These are phyloP conservation scores for Drusus annulatus DNA, from an alignment of 1,140 invertebrate genomes.

Conservation along the genomic window DNA sequence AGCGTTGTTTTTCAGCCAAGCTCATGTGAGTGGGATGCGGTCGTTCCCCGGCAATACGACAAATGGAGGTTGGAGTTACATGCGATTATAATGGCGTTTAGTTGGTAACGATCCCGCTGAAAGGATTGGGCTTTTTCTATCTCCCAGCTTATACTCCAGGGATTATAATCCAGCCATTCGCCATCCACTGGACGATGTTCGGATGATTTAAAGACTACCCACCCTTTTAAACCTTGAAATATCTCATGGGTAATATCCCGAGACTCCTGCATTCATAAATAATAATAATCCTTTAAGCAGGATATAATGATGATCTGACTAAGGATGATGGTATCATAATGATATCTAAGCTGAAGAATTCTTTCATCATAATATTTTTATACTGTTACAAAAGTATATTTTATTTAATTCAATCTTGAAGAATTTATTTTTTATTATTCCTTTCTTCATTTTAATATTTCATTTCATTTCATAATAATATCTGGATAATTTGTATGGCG, in stretches of 20 bases:
- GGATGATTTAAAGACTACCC: slow-evolving; percentile 35
- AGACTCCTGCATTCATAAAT: slow-evolving; percentile 15
- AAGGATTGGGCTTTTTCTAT: slow-evolving; percentile 42
- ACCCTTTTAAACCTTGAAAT: slow-evolving; percentile 25
- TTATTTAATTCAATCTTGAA: too few species aligned
- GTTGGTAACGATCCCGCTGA: slow-evolving; percentile 53
- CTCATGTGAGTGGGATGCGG: neutral
- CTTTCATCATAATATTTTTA: too few species aligned
- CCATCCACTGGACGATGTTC: slow-evolving; percentile 15
- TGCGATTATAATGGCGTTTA: slow-evolving; percentile 53
- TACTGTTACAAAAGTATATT: too few species aligned
- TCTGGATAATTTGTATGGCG: too few species aligned
- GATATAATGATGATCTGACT: neutral
- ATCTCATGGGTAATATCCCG: neutral
- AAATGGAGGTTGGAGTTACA: slow-evolving; percentile 50
- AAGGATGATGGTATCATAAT: too few species aligned
- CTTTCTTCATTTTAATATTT: too few species aligned
- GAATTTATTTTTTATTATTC: too few species aligned
- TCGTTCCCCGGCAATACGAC: slow-evolving; percentile 35
- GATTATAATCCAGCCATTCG: slow-evolving; percentile 56
- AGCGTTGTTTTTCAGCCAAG: neutral
- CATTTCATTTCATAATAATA: too few species aligned
- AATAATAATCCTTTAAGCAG: slow-evolving; percentile 4
- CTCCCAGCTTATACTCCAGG: slow-evolving; percentile 14
- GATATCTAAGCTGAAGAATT: too few species aligned